Base-by-base conservation (phyloP, 1,140 invertebrate species). In the Bombus waltoni region DNA sequence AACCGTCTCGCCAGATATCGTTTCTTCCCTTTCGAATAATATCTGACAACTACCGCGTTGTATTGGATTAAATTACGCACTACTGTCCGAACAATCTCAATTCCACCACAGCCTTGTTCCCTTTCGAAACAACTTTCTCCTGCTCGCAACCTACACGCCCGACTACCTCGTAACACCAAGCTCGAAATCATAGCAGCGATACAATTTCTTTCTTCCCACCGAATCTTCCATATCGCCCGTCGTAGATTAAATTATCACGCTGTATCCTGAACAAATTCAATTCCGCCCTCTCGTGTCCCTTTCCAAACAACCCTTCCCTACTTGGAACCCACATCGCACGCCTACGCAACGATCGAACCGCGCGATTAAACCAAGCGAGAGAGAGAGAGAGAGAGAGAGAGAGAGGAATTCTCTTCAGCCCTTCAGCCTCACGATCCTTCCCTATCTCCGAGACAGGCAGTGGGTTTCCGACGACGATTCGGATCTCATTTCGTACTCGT, bases 401-500 rank as follows among this genome's bases (percentile, higher is more conserved):
- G 62, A 66, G n/a, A 32, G n/a, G n/a, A 18, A 32, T 32, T 11
- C 18, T 10, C 11, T 53, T 5, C 28, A 4, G 18, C 40, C 40
- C 25, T 28, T 47, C 13, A 8, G 15, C 25, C 32, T 32, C 53
- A 3, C 74, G 10, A 25, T 9, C 32, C 53, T 38, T 53, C n/a
- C 22, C 22, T n/a, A 62, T 65, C 35, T 28, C 3, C 10, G 28
- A n/a, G 28, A 10, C 25, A 35, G 32, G 25, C 25, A 3, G 11
- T 40, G 53, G 53, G 62, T 59, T 72, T 62, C 66, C 82, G 82
- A 15, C 44, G 75, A 79, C 82, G 32, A 84, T 71, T 84, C 82
- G 75, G 75, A 79, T 84, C 82, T 84, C 82, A 79, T 84, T 84
- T 84, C 82, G 75, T 47, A 38, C 82, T 71, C 75, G 74, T 84